Percentiles rank a stretch among this genome's conserved stretches.
phyloP scores from a whole-genome alignment of 2,797 vertebrate genomes.

The Danio aesculapii region DNA sequence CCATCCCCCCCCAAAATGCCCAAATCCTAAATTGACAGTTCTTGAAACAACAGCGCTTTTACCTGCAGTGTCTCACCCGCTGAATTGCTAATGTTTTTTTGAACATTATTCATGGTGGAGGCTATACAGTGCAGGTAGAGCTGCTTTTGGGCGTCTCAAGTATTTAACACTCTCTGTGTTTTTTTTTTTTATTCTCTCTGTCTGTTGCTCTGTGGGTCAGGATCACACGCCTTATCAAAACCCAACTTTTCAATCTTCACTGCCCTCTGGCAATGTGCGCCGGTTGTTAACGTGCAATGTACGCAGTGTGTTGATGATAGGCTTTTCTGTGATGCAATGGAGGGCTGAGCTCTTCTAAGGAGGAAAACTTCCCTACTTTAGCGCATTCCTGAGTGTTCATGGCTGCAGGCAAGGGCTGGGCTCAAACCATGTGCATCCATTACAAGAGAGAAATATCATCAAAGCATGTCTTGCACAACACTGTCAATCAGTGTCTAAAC shows the following conservation, averaged over 20 bases:
- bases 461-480: conserved; percentile 4
- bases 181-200: neutral
- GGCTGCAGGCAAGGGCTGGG: conserved; percentile 52
- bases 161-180: conserved; percentile 11
- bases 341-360: conserved; percentile 28
- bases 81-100: conserved; percentile 35
- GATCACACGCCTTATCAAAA: conserved; percentile 64
- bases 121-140: conserved; percentile 7
- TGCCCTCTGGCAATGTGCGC: conserved; percentile 30
- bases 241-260: conserved; percentile 56
- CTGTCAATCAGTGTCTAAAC: neutral
- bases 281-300: conserved; percentile 37
- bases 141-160: conserved; percentile 6
- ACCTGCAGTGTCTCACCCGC: too few species aligned
- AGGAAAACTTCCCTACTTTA: conserved; percentile 49
- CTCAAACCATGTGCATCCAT: conserved; percentile 16
- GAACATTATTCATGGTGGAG: conserved; percentile 32
- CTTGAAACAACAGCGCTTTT: too few species aligned
- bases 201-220: conserved; percentile 66
- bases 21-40: too few species aligned
- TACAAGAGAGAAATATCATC: conserved; percentile 38
- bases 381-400: conserved; percentile 47
- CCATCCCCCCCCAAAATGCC: too few species aligned
- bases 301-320: conserved; percentile 15
- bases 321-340: conserved; percentile 14